Conservation (phyloP, 2,797 vertebrate species). For the Pipistrellus pipistrellus region DNA sequence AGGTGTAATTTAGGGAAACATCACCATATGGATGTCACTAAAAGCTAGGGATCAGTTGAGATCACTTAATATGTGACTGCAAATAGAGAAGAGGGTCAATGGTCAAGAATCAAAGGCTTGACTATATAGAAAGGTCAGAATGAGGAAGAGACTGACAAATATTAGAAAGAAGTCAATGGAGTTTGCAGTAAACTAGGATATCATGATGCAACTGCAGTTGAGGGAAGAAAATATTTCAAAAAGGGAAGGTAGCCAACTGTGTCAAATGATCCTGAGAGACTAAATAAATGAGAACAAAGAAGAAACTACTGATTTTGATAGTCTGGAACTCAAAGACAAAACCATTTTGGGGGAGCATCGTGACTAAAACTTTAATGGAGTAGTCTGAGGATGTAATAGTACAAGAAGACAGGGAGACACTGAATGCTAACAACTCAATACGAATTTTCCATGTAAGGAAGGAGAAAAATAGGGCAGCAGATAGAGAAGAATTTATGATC, state of each 20-base stretch:
- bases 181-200: not conserved
- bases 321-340: not conserved
- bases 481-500: not conserved
- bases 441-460: not conserved
- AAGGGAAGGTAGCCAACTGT: not conserved
- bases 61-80: not conserved
- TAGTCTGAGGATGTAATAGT: not conserved
- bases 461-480: not conserved
- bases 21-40: not conserved
- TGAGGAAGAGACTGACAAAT: not conserved
- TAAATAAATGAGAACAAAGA: not conserved
- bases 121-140: not conserved
- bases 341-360: not conserved
- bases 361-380: not conserved
- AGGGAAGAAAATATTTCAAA: not conserved
- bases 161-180: not conserved
- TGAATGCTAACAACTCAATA: not conserved
- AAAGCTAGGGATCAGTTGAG: not conserved
- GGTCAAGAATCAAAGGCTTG: not conserved
- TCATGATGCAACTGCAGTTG: not conserved
- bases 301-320: not conserved
- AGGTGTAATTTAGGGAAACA: not conserved
- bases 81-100: conserved; percentile 17
- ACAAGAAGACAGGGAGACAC: not conserved
- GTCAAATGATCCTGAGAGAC: not conserved